phyloP scores from a whole-genome alignment of 1,140 invertebrate species.

The Meloidogyne hapla region DNA sequence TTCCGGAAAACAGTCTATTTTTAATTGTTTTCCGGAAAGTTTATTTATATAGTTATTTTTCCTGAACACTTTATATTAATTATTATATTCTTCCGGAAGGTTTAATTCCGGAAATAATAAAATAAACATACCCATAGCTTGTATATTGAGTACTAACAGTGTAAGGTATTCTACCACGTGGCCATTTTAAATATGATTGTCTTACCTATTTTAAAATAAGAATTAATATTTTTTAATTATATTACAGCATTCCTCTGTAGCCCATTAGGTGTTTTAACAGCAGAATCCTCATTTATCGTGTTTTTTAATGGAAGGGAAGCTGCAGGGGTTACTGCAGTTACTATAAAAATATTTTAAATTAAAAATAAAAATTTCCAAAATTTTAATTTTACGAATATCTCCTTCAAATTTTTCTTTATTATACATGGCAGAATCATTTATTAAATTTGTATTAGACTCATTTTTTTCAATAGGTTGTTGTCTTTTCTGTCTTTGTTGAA shows the following conservation, averaged over 20 bases:
- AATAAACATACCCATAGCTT: slow-evolving; percentile 30
- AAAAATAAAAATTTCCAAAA: slow-evolving; percentile 7
- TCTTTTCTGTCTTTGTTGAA: slow-evolving; percentile 14
- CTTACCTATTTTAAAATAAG: slow-evolving; percentile 49
- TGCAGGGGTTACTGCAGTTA: slow-evolving; percentile 42
- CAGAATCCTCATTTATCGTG: slow-evolving; percentile 44
- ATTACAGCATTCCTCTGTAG: slow-evolving; percentile 48
- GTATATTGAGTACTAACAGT: slow-evolving; percentile 40
- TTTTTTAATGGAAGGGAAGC: slow-evolving; percentile 38
- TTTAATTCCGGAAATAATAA: too few relatives aligned
- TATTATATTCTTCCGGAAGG: too few relatives aligned
- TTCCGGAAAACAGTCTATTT: too few relatives aligned
- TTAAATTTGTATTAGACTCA: background rate
- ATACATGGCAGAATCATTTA: slow-evolving; percentile 63
- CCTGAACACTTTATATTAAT: too few relatives aligned
- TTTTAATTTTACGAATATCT: slow-evolving; percentile 52
- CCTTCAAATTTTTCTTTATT: slow-evolving; percentile 56
- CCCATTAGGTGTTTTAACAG: slow-evolving; percentile 38
- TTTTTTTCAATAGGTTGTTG: background rate
- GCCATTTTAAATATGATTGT: slow-evolving; percentile 40
- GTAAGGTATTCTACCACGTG: slow-evolving; percentile 28
- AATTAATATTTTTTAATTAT: slow-evolving; percentile 5
- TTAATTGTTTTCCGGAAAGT: too few relatives aligned
- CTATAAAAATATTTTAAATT: slow-evolving; percentile 35
- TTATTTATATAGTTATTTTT: too few relatives aligned